These are phyloP conservation scores for Tenualosa ilisha DNA, from an alignment of 2,797 vertebrate species.

Conservation along the genomic window DNA sequence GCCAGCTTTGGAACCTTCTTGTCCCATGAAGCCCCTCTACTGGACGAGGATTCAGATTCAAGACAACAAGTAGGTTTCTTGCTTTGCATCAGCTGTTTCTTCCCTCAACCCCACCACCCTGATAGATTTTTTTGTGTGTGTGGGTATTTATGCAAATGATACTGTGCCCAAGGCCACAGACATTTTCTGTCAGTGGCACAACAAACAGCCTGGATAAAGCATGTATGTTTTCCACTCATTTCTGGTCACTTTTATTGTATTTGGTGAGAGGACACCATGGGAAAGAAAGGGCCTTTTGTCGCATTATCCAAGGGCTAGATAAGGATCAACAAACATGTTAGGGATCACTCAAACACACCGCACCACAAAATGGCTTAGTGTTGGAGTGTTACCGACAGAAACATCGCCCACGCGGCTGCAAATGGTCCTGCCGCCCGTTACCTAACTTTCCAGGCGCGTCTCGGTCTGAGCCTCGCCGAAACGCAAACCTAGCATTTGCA, in stretches of 20 bases:
- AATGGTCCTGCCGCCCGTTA: neutral
- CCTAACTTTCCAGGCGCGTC: conserved; percentile 9
- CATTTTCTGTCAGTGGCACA: neutral
- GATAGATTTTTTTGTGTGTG: neutral
- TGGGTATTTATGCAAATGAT: neutral
- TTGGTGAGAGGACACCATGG: neutral
- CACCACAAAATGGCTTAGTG: neutral
- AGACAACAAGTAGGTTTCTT: conserved; percentile 79
- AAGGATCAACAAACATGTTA: neutral
- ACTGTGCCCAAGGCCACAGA: neutral
- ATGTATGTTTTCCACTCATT: neutral
- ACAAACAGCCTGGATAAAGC: neutral
- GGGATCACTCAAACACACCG: neutral
- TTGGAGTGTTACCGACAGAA: neutral
- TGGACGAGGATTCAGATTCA: conserved; percentile 94
- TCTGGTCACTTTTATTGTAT: neutral
- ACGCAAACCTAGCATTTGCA: conserved; percentile 40
- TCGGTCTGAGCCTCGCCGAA: neutral
- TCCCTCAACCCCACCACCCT: neutral
- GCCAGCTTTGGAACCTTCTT: conserved; percentile 80
- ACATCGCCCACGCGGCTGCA: neutral
- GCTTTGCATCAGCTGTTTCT: neutral
- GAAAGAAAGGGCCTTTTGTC: neutral
- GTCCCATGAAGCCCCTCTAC: conserved; percentile 94
- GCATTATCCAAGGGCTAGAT: neutral